Percentiles rank a stretch among this genome's conserved stretches.
Evolutionary conservation across 2,113 vertebrate genomes (phyloP).

Genomic region (Gambusia holbrooki): DNA sequence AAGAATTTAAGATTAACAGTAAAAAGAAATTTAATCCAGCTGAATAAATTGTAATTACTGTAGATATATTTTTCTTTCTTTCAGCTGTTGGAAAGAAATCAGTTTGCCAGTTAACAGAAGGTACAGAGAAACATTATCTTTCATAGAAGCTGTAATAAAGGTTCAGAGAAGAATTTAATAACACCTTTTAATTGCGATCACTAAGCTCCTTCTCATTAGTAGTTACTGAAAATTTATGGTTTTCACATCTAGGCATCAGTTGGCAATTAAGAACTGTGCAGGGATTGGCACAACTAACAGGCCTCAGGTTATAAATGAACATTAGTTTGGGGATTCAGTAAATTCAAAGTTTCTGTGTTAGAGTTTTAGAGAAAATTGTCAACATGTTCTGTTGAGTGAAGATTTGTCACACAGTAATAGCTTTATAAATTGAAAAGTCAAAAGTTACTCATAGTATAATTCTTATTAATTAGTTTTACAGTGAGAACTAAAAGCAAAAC

Average conservation of each 20-base stretch:
- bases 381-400: too few species aligned
- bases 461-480: too few species aligned
- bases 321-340: constrained; percentile 14
- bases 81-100: too few species aligned
- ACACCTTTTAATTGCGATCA: constrained; percentile 33
- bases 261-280: constrained; percentile 51
- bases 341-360: neutral
- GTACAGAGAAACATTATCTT: constrained; percentile 1
- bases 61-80: neutral
- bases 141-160: constrained; percentile 17
- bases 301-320: constrained; percentile 31
- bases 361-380: too few species aligned
- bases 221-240: constrained; percentile 48
- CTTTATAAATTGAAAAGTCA: too few species aligned
- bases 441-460: too few species aligned
- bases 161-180: constrained; percentile 34
- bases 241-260: constrained; percentile 61
- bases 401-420: too few species aligned
- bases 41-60: neutral
- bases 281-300: constrained; percentile 33
- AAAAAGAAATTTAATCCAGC: neutral
- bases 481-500: too few species aligned
- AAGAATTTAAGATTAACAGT: neutral
- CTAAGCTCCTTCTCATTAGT: constrained; percentile 45
- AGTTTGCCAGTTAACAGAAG: neutral